Evolutionary conservation across 2,888 invertebrate species (phyloP).

Genomic region (Cepaea hortensis): DNA sequence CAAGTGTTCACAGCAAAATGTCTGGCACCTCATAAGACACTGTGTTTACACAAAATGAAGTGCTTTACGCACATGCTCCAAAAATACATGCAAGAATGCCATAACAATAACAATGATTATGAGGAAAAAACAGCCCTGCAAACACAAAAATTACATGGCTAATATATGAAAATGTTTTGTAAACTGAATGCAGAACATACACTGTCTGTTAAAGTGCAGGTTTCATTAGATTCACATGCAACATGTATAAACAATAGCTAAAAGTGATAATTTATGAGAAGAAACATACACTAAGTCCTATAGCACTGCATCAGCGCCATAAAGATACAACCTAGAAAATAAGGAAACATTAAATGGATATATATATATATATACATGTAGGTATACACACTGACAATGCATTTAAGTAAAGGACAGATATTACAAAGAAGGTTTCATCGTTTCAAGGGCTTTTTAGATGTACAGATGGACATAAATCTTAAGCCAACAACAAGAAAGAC

Average conservation of each 20-base stretch:
- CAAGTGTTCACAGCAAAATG: too few relatives aligned
- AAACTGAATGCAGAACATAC: neutral
- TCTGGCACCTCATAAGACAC: too few relatives aligned
- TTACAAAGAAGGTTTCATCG: neutral
- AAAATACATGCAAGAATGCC: too few relatives aligned
- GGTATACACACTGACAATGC: neutral
- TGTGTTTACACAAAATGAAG: too few relatives aligned
- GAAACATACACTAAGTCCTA: conserved; percentile 22
- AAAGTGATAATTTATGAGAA: neutral
- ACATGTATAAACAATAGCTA: neutral
- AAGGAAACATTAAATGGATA: conserved; percentile 2
- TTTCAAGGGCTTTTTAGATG: too few relatives aligned
- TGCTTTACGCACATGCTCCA: too few relatives aligned
- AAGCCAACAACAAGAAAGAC: too few relatives aligned
- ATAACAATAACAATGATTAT: conserved; percentile 1
- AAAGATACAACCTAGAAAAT: conserved; percentile 17
- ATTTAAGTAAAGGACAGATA: neutral
- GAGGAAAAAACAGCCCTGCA: neutral
- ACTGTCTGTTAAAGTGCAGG: neutral
- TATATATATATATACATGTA: neutral
- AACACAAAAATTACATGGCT: neutral
- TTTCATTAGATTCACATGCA: conserved; percentile 5
- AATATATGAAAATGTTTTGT: neutral
- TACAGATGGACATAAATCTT: too few relatives aligned
- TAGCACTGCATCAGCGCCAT: conserved; percentile 26